These are phyloP conservation scores for Papilio helenus DNA, from an alignment of 1,140 invertebrate genomes.

Conservation along the genomic window DNA sequence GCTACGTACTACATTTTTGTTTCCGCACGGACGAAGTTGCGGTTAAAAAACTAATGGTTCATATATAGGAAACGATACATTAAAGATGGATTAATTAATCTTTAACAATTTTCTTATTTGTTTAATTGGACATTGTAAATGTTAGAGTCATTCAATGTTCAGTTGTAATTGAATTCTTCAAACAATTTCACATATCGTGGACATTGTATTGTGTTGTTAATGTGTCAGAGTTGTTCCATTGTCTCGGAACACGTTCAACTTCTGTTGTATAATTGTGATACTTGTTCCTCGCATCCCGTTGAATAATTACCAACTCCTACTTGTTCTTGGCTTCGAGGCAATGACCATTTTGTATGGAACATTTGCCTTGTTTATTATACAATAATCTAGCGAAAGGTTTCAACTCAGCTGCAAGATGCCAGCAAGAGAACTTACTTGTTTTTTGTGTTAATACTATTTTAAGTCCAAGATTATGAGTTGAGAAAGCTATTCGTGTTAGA, in stretches of 20 bases:
- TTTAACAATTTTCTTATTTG: too few relatives aligned
- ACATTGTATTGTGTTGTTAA: conserved; percentile 42
- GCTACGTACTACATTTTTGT: too few relatives aligned
- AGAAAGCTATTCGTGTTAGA: too few relatives aligned
- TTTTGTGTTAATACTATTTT: too few relatives aligned
- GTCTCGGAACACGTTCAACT: conserved; percentile 61
- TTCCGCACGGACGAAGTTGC: too few relatives aligned
- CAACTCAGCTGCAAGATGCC: too few relatives aligned
- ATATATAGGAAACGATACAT: too few relatives aligned
- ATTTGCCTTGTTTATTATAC: background rate
- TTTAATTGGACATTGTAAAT: background rate
- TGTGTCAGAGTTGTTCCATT: conserved; percentile 58
- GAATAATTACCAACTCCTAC: conserved; percentile 50
- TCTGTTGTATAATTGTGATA: conserved; percentile 67
- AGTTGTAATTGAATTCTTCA: conserved; percentile 13
- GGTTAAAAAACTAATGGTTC: too few relatives aligned
- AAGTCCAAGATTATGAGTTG: too few relatives aligned
- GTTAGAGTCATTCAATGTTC: conserved; percentile 32
- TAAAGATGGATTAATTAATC: too few relatives aligned
- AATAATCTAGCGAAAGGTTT: background rate
- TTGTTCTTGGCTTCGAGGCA: conserved; percentile 37
- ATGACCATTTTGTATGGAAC: conserved; percentile 40
- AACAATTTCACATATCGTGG: conserved; percentile 26
- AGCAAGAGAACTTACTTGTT: too few relatives aligned
- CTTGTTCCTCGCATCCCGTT: conserved; percentile 51